Conservation (phyloP, 2,888 invertebrate species). For the Megamerina dolium region DNA sequence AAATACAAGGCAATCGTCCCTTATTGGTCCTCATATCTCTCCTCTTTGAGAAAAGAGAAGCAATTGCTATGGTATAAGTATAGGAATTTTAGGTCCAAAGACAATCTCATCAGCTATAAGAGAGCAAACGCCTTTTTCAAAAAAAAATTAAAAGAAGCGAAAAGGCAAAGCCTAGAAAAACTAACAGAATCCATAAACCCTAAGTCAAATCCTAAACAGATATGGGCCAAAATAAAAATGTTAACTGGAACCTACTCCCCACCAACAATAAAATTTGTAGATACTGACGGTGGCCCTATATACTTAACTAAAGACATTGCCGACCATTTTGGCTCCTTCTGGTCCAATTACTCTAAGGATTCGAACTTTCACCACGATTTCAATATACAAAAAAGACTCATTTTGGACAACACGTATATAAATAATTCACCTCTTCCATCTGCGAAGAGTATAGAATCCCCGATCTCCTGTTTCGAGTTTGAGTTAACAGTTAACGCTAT, state of each 20-base stretch:
- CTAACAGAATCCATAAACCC: constrained; percentile 1
- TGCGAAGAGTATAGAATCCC: not conserved
- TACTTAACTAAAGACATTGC: not conserved
- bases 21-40: too few relatives aligned
- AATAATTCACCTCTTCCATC: not conserved
- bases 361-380: not conserved
- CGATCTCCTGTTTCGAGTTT: not conserved
- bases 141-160: constrained; percentile 1
- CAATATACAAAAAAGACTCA: not conserved
- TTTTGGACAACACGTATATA: not conserved
- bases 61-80: too few relatives aligned
- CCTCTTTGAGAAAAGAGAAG: too few relatives aligned
- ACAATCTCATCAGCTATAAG: too few relatives aligned
- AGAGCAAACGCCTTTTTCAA: constrained; percentile 1
- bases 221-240: constrained; percentile 1
- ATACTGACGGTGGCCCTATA: not conserved
- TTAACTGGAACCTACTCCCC: not conserved
- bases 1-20: too few relatives aligned
- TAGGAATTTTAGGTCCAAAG: too few relatives aligned
- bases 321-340: not conserved
- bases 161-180: constrained; percentile 1
- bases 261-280: not conserved
- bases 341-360: constrained; percentile 1
- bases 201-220: not conserved
- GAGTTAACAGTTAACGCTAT: too few relatives aligned